Evolutionary conservation across 2,888 invertebrate species (phyloP).

Genomic region (Calameuta filiformis): DNA sequence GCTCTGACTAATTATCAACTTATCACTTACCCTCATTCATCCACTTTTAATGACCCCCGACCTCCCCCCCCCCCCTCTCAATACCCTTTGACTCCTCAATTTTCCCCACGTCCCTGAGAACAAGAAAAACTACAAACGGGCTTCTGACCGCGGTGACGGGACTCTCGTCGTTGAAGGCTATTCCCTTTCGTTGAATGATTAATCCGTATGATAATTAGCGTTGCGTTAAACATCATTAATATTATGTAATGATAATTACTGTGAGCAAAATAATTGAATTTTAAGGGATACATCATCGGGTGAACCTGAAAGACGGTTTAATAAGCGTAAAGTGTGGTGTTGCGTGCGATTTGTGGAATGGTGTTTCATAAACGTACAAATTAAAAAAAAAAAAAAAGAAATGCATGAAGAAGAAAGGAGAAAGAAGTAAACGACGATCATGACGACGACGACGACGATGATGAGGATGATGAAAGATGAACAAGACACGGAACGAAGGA

Average conservation of each 20-base stretch:
- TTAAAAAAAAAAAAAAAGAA: constrained; percentile 40
- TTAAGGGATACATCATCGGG: constrained; percentile 36
- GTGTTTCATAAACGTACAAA: constrained; percentile 60
- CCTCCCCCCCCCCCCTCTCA: too few species aligned
- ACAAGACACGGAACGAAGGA: constrained; percentile 31
- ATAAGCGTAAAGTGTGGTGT: constrained; percentile 50
- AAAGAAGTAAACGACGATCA: constrained; percentile 15
- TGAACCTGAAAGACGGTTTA: constrained; percentile 39
- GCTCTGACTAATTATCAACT: constrained; percentile 51
- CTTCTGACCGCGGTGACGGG: constrained; percentile 44
- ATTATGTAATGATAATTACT: constrained; percentile 50
- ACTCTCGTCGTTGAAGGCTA: constrained; percentile 41
- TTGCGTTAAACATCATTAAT: constrained; percentile 52
- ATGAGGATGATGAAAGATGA: constrained; percentile 22
- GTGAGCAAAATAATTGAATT: constrained; percentile 42
- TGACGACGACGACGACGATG: constrained; percentile 15
- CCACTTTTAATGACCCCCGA: constrained; percentile 13
- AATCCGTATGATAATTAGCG: constrained; percentile 57
- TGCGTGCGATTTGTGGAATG: constrained; percentile 54
- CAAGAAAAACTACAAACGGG: constrained; percentile 28
- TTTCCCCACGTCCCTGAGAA: not conserved
- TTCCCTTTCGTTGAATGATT: constrained; percentile 49
- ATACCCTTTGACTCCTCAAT: not conserved
- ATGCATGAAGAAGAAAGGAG: constrained; percentile 29
- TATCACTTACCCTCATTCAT: constrained; percentile 48